Conservation (phyloP, 2,113 vertebrate species). For the Sus scrofa region T2T-Sscrofa CM000813.6:86111001-86111500, state of each 20-base stretch:
- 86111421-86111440: too few relatives aligned
- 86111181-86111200: accelerated
- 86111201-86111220: background rate
- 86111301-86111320: background rate
- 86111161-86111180: background rate
- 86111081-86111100: slow-evolving; percentile 96
- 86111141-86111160: slow-evolving; percentile 81
- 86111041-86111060: slow-evolving; percentile 94
- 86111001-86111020: slow-evolving; percentile 95
- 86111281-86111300: background rate
- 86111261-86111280: background rate
- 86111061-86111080: slow-evolving; percentile 97
- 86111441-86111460: too few relatives aligned
- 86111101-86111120: slow-evolving; percentile 93
- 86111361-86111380: background rate
- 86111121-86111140: slow-evolving; percentile 94
- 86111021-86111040: slow-evolving; percentile 95
- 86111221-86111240: background rate
- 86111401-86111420: too few relatives aligned
- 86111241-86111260: background rate
- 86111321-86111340: background rate
- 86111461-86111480: too few relatives aligned
- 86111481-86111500: too few relatives aligned
- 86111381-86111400: too few relatives aligned
- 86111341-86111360: background rate